These are phyloP conservation scores for Actinia equina DNA, from an alignment of 64 coral and sea anemone species.

Conservation along the genomic window DNA sequence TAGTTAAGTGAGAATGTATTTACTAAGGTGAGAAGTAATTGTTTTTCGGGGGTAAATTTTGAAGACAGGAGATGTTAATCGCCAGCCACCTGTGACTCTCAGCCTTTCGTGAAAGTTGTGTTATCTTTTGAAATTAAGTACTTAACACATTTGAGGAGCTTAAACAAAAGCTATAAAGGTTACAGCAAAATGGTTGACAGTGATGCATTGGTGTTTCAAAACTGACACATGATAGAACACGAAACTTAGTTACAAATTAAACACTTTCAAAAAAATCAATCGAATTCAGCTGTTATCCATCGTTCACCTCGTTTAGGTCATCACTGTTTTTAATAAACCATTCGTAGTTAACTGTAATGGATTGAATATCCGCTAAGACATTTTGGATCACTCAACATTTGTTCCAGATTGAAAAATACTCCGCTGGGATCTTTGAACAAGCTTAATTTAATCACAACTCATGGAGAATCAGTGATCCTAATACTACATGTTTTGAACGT, in stretches of 20 bases:
- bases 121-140: constrained; percentile 11
- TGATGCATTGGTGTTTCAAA: neutral
- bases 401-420: neutral
- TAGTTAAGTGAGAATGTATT: neutral
- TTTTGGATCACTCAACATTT: neutral
- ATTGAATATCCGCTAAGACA: constrained; percentile 1
- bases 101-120: neutral
- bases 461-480: neutral
- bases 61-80: neutral
- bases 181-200: neutral
- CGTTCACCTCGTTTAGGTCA: neutral
- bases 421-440: neutral
- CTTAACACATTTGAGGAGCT: constrained; percentile 15
- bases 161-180: neutral
- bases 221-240: neutral
- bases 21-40: neutral
- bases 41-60: neutral
- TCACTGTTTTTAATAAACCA: neutral
- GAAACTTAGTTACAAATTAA: neutral
- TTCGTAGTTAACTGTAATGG: constrained; percentile 5
- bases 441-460: neutral
- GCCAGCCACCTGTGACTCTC: neutral
- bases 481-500: neutral
- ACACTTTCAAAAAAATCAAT: neutral
- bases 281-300: neutral